These are phyloP conservation scores for Syrrhaptes paradoxus DNA, from an alignment of 2,113 vertebrate species.

Conservation along the genomic window DNA sequence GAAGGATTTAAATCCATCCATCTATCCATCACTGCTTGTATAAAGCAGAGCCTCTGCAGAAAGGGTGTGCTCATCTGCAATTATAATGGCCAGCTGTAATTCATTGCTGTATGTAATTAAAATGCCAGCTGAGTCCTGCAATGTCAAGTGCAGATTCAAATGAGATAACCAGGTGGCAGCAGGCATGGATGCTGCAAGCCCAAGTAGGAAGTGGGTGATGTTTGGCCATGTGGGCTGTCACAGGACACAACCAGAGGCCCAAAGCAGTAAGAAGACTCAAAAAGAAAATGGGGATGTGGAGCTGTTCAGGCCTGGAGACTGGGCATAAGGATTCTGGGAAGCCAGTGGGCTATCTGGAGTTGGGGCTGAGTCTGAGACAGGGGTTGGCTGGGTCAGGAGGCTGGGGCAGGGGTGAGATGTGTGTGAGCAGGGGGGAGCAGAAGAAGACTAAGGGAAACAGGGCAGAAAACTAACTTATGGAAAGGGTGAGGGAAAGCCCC, in stretches of 20 bases:
- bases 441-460: background rate
- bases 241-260: background rate
- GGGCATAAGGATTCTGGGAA: background rate
- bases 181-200: background rate
- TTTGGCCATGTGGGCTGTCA: background rate
- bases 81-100: background rate
- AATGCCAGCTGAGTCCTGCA: background rate
- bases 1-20: background rate
- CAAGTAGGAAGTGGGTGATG: background rate
- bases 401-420: background rate
- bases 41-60: background rate
- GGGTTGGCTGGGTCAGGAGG: background rate
- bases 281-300: fast-evolving
- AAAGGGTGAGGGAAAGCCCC: background rate
- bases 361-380: fast-evolving
- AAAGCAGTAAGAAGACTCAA: background rate
- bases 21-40: background rate
- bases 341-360: background rate
- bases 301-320: background rate
- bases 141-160: background rate
- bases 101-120: background rate
- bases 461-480: background rate
- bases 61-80: background rate
- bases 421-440: background rate
- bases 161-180: background rate